These are phyloP conservation scores for Gymnoscopelus braueri DNA, from an alignment of 2,797 vertebrate species.

Conservation along the genomic window DNA sequence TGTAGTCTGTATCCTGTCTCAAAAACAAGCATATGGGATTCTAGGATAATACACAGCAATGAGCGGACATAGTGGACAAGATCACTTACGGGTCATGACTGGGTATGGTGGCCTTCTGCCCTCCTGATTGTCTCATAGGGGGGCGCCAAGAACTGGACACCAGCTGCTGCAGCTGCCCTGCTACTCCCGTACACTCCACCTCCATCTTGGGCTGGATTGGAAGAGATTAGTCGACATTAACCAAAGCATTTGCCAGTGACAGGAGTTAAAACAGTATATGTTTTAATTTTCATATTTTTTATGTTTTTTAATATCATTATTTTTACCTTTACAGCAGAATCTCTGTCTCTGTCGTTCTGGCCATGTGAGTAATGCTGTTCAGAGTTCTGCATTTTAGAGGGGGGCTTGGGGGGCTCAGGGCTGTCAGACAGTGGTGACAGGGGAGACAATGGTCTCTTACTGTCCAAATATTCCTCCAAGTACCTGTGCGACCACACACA, in stretches of 20 bases:
- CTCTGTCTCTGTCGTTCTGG: constrained; percentile 82
- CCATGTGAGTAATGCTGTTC: constrained; percentile 80
- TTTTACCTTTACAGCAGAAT: constrained; percentile 65
- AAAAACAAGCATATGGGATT: neutral
- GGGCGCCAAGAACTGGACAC: constrained; percentile 69
- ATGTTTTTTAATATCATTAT: neutral
- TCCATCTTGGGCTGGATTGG: constrained; percentile 75
- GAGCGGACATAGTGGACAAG: neutral
- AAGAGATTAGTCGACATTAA: constrained; percentile 14
- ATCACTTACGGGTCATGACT: constrained; percentile 78
- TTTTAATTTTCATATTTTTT: neutral
- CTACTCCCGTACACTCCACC: constrained; percentile 73
- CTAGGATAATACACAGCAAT: neutral
- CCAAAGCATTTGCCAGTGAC: neutral
- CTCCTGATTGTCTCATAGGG: constrained; percentile 37
- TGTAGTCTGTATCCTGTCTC: neutral
- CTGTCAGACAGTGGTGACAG: constrained; percentile 86
- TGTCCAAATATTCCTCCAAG: constrained; percentile 85
- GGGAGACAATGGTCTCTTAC: constrained; percentile 86
- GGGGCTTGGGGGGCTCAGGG: constrained; percentile 81
- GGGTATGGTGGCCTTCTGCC: constrained; percentile 65
- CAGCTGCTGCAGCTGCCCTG: constrained; percentile 61
- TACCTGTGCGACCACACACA: constrained; percentile 59
- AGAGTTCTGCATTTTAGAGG: constrained; percentile 81
- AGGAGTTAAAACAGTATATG: neutral